phyloP scores from a whole-genome alignment of 2,113 vertebrate genomes.

The Protobothrops flavoviridis region DNA sequence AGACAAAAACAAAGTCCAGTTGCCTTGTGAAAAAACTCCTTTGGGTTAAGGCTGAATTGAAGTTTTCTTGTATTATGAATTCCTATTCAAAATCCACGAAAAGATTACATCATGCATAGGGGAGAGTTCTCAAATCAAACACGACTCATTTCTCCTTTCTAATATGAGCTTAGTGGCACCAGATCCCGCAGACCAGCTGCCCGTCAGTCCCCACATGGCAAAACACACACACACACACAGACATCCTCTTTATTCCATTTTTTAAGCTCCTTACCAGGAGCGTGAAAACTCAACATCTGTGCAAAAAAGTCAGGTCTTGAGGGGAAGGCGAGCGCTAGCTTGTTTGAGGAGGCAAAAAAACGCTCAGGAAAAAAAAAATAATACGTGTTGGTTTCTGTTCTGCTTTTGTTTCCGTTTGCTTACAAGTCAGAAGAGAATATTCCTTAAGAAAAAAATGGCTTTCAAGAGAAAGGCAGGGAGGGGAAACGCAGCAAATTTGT shows the following conservation, averaged over 20 bases:
- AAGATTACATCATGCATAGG: not conserved
- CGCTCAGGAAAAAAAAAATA: not conserved
- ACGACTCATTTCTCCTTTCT: conserved; percentile 3
- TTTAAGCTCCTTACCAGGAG: not conserved
- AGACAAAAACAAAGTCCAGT: too few relatives aligned
- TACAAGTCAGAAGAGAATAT: not conserved
- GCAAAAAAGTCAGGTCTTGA: not conserved
- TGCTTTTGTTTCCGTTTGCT: not conserved
- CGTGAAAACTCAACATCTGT: conserved; percentile 3
- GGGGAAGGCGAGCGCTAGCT: too few relatives aligned
- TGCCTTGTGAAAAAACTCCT: too few relatives aligned
- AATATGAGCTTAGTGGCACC: not conserved
- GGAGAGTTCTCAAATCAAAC: not conserved
- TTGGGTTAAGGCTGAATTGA: not conserved
- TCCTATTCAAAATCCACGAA: not conserved
- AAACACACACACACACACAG: not conserved
- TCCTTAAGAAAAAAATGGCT: not conserved
- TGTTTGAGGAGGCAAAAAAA: not conserved
- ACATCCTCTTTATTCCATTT: not conserved
- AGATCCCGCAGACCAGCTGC: not conserved
- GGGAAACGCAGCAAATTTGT: not conserved
- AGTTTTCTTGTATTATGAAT: not conserved
- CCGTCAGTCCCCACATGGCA: not conserved
- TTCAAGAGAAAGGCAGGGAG: not conserved
- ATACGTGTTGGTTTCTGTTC: not conserved